A percentile compares a stretch with the other conserved stretches of the same genome.
Conservation (phyloP, 1,140 invertebrate species). For the Anoplophora glabripennis region DNA sequence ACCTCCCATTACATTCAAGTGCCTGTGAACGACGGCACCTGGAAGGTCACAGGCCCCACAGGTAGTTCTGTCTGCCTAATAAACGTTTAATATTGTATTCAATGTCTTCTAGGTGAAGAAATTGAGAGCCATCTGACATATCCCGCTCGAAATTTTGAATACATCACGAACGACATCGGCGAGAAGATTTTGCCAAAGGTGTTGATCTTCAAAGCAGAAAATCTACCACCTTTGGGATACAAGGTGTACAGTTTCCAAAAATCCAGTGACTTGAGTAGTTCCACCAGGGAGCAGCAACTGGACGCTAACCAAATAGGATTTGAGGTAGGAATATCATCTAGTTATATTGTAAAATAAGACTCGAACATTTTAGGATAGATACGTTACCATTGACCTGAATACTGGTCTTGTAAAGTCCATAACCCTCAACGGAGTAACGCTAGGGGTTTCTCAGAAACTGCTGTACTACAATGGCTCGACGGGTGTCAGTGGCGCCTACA, state of each 20-base stretch:
- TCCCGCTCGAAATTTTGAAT: conserved; percentile 58
- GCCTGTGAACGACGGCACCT: conserved; percentile 62
- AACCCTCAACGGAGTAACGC: conserved; percentile 50
- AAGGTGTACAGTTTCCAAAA: conserved; percentile 57
- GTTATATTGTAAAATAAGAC: too few species aligned
- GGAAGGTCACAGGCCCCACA: conserved; percentile 60
- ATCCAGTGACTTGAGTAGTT: neutral
- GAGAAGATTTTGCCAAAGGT: conserved; percentile 59
- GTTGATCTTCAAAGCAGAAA: conserved; percentile 61
- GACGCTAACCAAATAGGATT: too few species aligned
- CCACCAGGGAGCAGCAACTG: neutral
- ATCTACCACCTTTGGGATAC: conserved; percentile 66
- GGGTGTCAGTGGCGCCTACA: conserved; percentile 80
- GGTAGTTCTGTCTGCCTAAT: conserved; percentile 48
- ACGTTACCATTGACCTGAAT: conserved; percentile 53
- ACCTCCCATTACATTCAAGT: conserved; percentile 67
- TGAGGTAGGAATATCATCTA: too few species aligned
- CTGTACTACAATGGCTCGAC: conserved; percentile 68
- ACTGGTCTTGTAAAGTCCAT: conserved; percentile 56
- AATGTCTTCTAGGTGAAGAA: conserved; percentile 51
- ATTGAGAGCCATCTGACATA: conserved; percentile 58
- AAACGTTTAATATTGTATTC: too few species aligned
- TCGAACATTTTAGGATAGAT: conserved; percentile 2
- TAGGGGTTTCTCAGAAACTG: conserved; percentile 66
- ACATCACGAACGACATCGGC: conserved; percentile 61